phyloP scores from a whole-genome alignment of 2,888 invertebrate species.

The Incurvaria masculella region DNA sequence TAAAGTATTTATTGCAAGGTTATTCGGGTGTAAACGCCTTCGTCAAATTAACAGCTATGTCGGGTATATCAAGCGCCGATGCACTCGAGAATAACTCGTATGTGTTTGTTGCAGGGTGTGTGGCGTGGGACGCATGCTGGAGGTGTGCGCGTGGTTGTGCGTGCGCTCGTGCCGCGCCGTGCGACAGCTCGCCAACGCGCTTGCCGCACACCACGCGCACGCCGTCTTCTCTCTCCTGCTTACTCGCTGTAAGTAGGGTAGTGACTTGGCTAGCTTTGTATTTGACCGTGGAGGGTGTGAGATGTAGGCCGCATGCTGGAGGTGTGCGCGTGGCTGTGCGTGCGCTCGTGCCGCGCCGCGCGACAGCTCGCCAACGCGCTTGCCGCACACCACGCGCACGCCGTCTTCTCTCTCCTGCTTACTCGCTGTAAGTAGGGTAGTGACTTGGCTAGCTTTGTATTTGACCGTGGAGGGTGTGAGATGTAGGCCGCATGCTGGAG shows the following conservation, averaged over 20 bases:
- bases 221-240: conserved; percentile 32
- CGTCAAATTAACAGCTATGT: no score
- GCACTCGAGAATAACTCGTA: no score
- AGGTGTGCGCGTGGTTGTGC: conserved; percentile 46
- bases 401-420: conserved; percentile 32
- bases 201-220: conserved; percentile 27
- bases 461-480: conserved; percentile 30
- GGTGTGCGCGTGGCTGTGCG: conserved; percentile 44
- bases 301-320: conserved; percentile 43
- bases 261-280: background rate
- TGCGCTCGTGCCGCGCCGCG: conserved; percentile 41
- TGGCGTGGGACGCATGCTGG: conserved; percentile 42
- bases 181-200: conserved; percentile 36
- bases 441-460: background rate
- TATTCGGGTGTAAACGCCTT: no score
- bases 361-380: conserved; percentile 38
- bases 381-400: conserved; percentile 25
- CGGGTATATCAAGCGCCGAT: no score
- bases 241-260: conserved; percentile 26
- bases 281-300: conserved; percentile 22
- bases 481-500: conserved; percentile 41
- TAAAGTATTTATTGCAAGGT: no score
- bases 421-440: conserved; percentile 26
- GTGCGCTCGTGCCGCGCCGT: conserved; percentile 43
- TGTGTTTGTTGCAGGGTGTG: conserved; percentile 22